Evolutionary conservation across 2,113 vertebrate genomes (phyloP), one percentile per base, ranked within the genome.

Genomic region (Lagopus leucura): DNA sequence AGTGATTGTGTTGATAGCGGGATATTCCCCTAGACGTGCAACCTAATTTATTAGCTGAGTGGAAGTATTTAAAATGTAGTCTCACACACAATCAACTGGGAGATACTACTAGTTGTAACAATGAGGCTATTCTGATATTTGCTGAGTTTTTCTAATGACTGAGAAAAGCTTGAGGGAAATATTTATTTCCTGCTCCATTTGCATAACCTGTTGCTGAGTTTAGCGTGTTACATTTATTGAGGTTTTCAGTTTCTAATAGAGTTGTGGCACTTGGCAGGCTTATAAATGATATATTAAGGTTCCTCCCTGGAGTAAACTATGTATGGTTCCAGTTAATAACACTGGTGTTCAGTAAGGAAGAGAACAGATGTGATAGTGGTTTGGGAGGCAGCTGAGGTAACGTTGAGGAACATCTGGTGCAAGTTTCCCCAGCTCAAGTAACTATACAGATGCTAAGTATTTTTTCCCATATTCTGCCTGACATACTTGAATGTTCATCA

Each of bases 361-460:
- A 94, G 32, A 48, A 67, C 81, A 96, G 85, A 91, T 42, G 13
- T 95, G 85, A 73, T 71, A 76, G 36, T 78, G 88, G 73, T 94
- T 96, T 95, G 65, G 30, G 76, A 96, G 79, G 92, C 92, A 93
- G 69, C 89, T 94, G 94, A 86, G 78, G 86, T 96, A 92, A 84
- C 84, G 86, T 93, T 79, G 71, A 80, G 79, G 73, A 96, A 88
- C 77, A 97, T 91, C 86, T 97, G 88, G 93, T 85, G 78, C 32
- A 91, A 80, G 32, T 88, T 97, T 97, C 86, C 43, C 10, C 40
- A 70, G 81, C 80, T 92, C 79, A 74, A 78, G 61, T 87, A 86
- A 50, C 38, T 80, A 71, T 65, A 67, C 60, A 88, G 86, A 87
- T 75, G 69, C 88, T 73, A 65, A 78, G 61, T 82, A 24, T 13